These are phyloP conservation scores for Sinocyclocheilus grahami DNA, from an alignment of 2,113 vertebrate genomes.

Conservation along the genomic window DNA sequence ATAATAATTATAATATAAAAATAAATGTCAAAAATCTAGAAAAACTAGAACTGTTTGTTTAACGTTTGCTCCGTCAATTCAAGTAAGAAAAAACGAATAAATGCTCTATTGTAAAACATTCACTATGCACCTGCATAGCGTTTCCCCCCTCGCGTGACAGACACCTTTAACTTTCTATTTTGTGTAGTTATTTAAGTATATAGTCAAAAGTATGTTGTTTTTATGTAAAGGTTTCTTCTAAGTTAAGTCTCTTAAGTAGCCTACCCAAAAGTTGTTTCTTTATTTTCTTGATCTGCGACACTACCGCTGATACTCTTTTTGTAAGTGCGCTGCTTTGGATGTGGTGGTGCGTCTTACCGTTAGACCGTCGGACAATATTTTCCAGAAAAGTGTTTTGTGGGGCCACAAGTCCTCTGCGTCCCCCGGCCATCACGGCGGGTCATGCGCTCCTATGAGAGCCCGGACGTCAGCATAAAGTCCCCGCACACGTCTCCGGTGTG, in stretches of 20 bases:
- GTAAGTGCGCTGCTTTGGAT: not conserved
- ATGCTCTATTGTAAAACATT: not conserved
- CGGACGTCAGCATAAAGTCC: slow-evolving; percentile 26
- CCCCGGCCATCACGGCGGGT: slow-evolving; percentile 47
- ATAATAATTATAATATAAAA: not conserved
- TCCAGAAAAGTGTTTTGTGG: too few species aligned
- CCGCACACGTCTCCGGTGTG: slow-evolving; percentile 11
- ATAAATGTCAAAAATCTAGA: not conserved
- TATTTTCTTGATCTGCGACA: slow-evolving; percentile 24
- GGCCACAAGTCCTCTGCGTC: too few species aligned
- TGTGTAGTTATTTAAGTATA: not conserved
- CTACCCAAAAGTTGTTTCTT: not conserved
- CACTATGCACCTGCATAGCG: not conserved
- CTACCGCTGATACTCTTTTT: not conserved
- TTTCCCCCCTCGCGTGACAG: not conserved
- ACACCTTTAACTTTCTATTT: not conserved
- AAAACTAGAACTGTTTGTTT: not conserved
- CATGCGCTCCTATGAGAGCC: slow-evolving; percentile 30
- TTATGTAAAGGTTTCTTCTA: not conserved
- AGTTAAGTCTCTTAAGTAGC: not conserved
- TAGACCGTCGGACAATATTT: too few species aligned
- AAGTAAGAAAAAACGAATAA: too few species aligned
- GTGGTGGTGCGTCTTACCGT: slow-evolving; percentile 33
- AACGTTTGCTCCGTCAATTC: too few species aligned
- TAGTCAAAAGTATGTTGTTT: not conserved